Percentiles rank a stretch among this genome's conserved stretches.
phyloP scores from a whole-genome alignment of 2,113 vertebrate species.

The Cichladusa arquata region DNA sequence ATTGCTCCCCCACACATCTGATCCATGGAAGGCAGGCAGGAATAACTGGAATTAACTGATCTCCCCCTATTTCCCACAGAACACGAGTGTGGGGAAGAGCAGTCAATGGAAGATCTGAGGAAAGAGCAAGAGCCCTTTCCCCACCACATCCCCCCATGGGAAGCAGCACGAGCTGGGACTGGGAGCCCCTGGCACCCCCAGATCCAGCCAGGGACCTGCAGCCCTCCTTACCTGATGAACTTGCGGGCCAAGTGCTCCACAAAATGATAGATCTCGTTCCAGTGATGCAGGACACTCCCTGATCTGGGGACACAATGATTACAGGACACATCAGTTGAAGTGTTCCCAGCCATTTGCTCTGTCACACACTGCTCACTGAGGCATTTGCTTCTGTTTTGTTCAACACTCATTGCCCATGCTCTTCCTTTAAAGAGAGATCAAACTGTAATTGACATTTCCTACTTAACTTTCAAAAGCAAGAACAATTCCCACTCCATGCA shows the following conservation, averaged over 20 bases:
- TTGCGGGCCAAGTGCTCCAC: conserved; percentile 94
- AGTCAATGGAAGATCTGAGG: accelerated
- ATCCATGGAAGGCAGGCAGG: not conserved
- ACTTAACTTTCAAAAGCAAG: not conserved
- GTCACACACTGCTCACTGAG: not conserved
- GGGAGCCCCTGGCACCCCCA: not conserved
- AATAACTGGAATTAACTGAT: not conserved
- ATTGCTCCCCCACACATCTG: not conserved
- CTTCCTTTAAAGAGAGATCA: not conserved
- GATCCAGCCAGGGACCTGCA: not conserved
- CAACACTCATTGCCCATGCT: not conserved
- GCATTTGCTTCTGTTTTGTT: not conserved
- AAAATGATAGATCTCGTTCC: conserved; percentile 96
- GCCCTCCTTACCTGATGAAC: conserved; percentile 88
- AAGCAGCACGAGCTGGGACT: not conserved
- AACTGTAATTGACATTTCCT: not conserved
- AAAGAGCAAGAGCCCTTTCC: not conserved
- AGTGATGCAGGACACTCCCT: conserved; percentile 95
- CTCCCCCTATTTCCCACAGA: not conserved
- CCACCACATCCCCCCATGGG: not conserved
- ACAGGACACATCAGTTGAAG: not conserved
- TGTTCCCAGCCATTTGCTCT: not conserved
- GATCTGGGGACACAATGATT: conserved; percentile 77
- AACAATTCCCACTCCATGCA: not conserved
- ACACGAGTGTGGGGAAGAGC: not conserved